These are phyloP conservation scores for Globia sparganii DNA, from an alignment of 2,888 invertebrate genomes.

Conservation along the genomic window DNA sequence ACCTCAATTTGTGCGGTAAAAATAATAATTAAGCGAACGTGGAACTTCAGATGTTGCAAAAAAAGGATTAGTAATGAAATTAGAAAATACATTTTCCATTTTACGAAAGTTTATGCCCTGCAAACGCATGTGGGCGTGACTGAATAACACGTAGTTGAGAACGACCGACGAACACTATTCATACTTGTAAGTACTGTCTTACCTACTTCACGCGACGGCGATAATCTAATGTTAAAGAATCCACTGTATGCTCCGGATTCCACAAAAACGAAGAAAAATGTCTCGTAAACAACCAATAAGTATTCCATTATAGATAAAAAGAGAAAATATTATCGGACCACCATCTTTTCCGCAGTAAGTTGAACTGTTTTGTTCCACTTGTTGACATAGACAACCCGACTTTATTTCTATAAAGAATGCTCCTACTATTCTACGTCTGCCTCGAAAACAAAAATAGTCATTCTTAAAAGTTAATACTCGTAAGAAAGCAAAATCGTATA, in stretches of 20 bases:
- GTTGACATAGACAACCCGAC: not conserved
- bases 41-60: not conserved
- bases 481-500: not conserved
- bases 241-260: not conserved
- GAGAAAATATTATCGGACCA: not conserved
- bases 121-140: not conserved
- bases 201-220: not conserved
- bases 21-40: not conserved
- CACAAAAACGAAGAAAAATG: not conserved
- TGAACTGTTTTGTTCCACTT: not conserved
- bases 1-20: not conserved
- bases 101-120: not conserved
- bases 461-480: not conserved
- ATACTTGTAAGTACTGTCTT: not conserved
- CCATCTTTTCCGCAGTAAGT: no score
- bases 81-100: not conserved
- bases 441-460: not conserved
- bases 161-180: not conserved
- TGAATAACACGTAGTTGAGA: not conserved
- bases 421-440: not conserved
- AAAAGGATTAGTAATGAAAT: not conserved
- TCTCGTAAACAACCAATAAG: not conserved
- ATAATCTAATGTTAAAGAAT: not conserved
- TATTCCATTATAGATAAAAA: not conserved
- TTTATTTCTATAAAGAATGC: not conserved